A percentile compares a stretch with the other conserved stretches of the same genome.
These are phyloP conservation scores for Mormyrus lacerda DNA, from an alignment of 2,113 vertebrate species.

Conservation along the genomic window DNA sequence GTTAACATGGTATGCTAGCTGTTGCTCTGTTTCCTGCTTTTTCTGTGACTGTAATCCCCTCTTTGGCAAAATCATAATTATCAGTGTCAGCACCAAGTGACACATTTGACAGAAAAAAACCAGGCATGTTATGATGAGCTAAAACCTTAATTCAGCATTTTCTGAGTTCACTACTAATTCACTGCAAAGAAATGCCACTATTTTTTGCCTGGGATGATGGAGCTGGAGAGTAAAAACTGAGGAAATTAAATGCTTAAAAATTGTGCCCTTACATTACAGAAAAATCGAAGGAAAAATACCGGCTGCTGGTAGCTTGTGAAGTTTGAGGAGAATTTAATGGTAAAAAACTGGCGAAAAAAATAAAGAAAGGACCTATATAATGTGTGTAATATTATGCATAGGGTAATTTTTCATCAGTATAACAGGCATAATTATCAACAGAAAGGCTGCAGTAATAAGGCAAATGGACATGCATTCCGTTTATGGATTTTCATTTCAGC, in stretches of 20 bases:
- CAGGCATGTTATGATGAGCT: background rate
- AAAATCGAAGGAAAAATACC: background rate
- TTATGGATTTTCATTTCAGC: background rate
- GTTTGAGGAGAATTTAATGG: background rate
- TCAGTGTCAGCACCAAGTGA: background rate
- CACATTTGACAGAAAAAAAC: background rate
- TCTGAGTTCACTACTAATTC: background rate
- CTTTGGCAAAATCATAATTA: background rate
- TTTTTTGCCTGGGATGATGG: background rate
- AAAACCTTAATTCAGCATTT: background rate
- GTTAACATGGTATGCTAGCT: background rate
- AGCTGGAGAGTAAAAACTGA: background rate
- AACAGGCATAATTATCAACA: background rate
- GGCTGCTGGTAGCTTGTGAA: background rate
- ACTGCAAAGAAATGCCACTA: background rate
- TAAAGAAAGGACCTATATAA: background rate
- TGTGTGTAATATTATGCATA: background rate
- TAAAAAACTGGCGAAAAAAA: background rate
- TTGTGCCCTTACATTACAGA: background rate
- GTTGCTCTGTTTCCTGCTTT: background rate
- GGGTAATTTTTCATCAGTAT: background rate
- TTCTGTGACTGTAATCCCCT: background rate
- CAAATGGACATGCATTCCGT: background rate
- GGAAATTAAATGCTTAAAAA: background rate
- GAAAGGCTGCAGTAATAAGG: background rate